These are phyloP conservation scores for Hymenopus coronatus DNA, from an alignment of 2,888 invertebrate genomes.

Conservation along the genomic window DNA sequence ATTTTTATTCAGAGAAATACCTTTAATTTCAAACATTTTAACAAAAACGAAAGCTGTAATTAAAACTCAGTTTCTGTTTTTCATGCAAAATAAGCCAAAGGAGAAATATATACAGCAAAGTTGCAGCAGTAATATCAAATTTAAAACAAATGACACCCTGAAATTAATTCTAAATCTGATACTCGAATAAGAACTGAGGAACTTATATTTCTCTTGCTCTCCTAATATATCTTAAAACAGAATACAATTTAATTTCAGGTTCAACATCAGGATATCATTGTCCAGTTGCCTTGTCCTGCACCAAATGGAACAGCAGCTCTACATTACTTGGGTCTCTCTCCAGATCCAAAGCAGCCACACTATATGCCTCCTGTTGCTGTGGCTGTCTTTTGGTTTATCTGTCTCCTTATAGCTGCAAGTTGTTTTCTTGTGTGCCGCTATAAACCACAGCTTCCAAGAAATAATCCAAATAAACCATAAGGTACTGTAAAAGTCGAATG, in stretches of 20 bases:
- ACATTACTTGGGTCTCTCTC: slow-evolving; percentile 21
- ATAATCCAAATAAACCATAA: slow-evolving; percentile 33
- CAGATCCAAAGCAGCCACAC: slow-evolving; percentile 20
- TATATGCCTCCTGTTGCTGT: slow-evolving; percentile 28
- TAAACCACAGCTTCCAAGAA: slow-evolving; percentile 26
- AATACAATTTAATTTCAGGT: slow-evolving; percentile 54
- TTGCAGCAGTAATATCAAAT: background rate
- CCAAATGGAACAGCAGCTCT: slow-evolving; percentile 64
- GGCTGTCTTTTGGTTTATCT: slow-evolving; percentile 31
- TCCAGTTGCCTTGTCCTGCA: slow-evolving; percentile 76
- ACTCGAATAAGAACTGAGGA: background rate
- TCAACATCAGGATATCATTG: slow-evolving; percentile 82
- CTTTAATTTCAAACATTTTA: too few relatives aligned
- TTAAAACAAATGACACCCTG: background rate
- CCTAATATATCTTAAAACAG: background rate
- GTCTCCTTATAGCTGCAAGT: slow-evolving; percentile 24
- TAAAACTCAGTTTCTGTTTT: too few relatives aligned
- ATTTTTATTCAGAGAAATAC: too few relatives aligned
- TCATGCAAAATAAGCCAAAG: too few relatives aligned
- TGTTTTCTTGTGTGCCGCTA: slow-evolving; percentile 27
- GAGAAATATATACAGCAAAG: too few relatives aligned
- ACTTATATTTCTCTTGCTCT: background rate
- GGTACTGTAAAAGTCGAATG: background rate
- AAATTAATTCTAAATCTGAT: too few relatives aligned
- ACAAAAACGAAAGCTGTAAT: too few relatives aligned